These are phyloP conservation scores for Calycopis cecrops DNA, from an alignment of 1,140 invertebrate species.

Conservation along the genomic window DNA sequence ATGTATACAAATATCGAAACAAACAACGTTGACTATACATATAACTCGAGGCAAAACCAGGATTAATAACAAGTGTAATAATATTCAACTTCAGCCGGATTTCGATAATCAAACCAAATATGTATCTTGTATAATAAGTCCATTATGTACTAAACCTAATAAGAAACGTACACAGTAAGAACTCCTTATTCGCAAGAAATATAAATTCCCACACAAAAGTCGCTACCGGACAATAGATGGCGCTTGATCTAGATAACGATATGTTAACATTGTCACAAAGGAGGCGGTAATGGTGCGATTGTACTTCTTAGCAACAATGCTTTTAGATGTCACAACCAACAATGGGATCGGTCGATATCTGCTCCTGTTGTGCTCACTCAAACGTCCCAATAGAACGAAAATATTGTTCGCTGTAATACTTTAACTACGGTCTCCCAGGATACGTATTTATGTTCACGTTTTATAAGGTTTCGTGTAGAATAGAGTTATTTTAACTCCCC, in stretches of 20 bases:
- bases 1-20: too few relatives aligned
- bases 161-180: constrained; percentile 1
- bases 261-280: constrained; percentile 73
- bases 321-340: constrained; percentile 68
- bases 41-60: too few relatives aligned
- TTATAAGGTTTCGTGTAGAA: too few relatives aligned
- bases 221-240: constrained; percentile 66
- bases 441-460: too few relatives aligned
- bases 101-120: too few relatives aligned
- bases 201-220: constrained; percentile 58
- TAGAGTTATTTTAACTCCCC: too few relatives aligned
- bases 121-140: too few relatives aligned
- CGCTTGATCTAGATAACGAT: constrained; percentile 72
- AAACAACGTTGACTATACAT: too few relatives aligned
- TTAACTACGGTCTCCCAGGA: too few relatives aligned
- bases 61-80: too few relatives aligned
- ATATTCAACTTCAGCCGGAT: too few relatives aligned
- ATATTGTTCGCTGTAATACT: constrained; percentile 19
- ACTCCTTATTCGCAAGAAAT: constrained; percentile 1
- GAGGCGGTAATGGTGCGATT: constrained; percentile 69
- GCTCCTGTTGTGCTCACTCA: constrained; percentile 56
- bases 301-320: constrained; percentile 67
- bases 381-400: constrained; percentile 52
- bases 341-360: constrained; percentile 65
- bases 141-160: too few relatives aligned